Percentiles rank a stretch among this genome's conserved stretches.
phyloP scores from a whole-genome alignment of 92 coral and sea anemone genomes.

The Palythoa heliodiscus region DNA sequence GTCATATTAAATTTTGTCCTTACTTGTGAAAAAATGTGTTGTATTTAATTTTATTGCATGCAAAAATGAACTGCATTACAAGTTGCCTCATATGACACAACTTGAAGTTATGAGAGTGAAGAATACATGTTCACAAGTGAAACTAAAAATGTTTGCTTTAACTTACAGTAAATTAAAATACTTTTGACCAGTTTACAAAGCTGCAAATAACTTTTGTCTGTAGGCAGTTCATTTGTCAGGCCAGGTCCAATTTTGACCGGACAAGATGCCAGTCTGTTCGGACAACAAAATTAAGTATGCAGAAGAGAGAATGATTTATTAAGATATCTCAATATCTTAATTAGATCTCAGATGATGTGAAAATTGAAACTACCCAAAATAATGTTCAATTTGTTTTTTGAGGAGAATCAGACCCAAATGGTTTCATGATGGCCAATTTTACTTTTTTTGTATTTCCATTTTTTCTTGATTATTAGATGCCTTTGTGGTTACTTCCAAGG shows the following conservation, averaged over 20 bases:
- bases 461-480: neutral
- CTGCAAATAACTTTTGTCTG: neutral
- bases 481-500: neutral
- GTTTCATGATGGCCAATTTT: neutral
- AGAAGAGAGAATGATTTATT: neutral
- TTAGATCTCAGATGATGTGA: neutral
- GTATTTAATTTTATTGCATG: no score
- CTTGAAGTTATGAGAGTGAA: no score
- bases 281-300: neutral
- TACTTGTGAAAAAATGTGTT: no score
- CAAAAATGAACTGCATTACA: no score
- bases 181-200: neutral
- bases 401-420: neutral
- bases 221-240: neutral
- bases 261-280: neutral
- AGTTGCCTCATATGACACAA: no score
- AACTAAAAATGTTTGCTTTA: no score
- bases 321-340: neutral
- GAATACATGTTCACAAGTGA: no score
- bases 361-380: neutral
- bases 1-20: no score
- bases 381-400: neutral
- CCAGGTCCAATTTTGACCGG: neutral
- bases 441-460: neutral
- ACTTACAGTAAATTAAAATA: no score